Conservation (phyloP, 2,113 vertebrate genomes). For the Rissa tridactyla region DNA sequence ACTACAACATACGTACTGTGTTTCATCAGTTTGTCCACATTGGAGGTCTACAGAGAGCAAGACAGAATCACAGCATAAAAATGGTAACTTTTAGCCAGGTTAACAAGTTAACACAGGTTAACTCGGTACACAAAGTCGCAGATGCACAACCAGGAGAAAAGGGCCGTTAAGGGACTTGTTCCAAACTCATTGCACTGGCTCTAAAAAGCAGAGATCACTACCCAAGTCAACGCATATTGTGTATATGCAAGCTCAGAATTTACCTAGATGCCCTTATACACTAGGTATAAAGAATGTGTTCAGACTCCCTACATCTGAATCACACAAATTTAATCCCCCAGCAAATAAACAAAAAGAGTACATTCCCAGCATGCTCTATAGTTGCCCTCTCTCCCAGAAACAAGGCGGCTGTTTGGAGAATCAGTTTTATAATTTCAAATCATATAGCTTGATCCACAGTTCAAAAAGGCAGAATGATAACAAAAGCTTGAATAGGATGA, state of each 20-base stretch:
- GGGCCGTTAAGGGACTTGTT: not conserved
- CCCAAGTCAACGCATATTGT: not conserved
- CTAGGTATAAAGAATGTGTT: not conserved
- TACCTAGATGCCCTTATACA: not conserved
- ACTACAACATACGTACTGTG: fast-evolving
- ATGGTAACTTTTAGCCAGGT: not conserved
- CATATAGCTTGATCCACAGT: fast-evolving
- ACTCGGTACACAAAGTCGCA: fast-evolving
- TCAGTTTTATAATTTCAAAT: not conserved
- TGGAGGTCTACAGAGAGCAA: not conserved
- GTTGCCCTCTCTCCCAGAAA: not conserved
- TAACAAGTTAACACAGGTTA: not conserved
- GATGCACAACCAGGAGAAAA: not conserved
- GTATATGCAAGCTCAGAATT: not conserved
- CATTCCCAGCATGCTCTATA: not conserved
- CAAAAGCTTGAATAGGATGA: not conserved
- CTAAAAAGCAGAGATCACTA: not conserved
- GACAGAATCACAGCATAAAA: not conserved
- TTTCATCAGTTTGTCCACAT: not conserved
- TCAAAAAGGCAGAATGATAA: not conserved
- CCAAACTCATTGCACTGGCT: not conserved
- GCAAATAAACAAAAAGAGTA: not conserved
- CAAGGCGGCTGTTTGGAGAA: not conserved
- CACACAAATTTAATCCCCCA: not conserved
- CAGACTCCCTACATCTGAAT: not conserved